These are phyloP conservation scores for Melanotaenia nigrans DNA, from an alignment of 2,797 vertebrate species.

Conservation along the genomic window DNA sequence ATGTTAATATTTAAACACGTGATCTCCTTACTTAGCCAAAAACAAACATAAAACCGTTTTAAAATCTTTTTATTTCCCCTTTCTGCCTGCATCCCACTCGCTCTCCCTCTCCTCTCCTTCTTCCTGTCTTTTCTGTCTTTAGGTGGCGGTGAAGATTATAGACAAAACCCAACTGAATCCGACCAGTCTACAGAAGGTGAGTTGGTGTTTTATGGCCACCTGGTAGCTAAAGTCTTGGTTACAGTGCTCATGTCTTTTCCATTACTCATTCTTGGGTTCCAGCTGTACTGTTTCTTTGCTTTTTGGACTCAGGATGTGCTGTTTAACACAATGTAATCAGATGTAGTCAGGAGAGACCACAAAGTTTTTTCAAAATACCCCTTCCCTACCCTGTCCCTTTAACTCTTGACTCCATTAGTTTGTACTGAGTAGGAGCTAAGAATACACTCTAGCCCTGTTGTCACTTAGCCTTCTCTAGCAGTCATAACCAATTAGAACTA, in stretches of 20 bases:
- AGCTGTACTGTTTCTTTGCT: conserved; percentile 43
- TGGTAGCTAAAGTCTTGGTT: conserved; percentile 54
- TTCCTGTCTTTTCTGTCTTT: conserved; percentile 31
- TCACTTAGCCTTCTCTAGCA: conserved; percentile 64
- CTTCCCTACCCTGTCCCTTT: conserved; percentile 3
- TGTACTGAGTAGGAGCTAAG: conserved; percentile 65
- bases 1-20: conserved; percentile 23
- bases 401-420: conserved; percentile 48
- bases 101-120: not conserved
- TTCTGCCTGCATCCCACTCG: not conserved
- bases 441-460: conserved; percentile 65
- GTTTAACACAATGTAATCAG: conserved; percentile 74
- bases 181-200: conserved; percentile 84
- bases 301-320: conserved; percentile 75
- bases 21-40: conserved; percentile 18
- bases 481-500: conserved; percentile 66
- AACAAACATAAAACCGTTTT: conserved; percentile 28
- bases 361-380: conserved; percentile 66
- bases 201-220: conserved; percentile 50
- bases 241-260: conserved; percentile 39
- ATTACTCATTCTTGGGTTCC: conserved; percentile 51
- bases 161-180: conserved; percentile 85
- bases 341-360: conserved; percentile 70
- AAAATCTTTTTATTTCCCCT: conserved; percentile 34
- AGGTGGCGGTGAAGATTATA: conserved; percentile 85